Base-by-base conservation (phyloP, 2,797 vertebrate genomes). In the Alauda arvensis region DNA sequence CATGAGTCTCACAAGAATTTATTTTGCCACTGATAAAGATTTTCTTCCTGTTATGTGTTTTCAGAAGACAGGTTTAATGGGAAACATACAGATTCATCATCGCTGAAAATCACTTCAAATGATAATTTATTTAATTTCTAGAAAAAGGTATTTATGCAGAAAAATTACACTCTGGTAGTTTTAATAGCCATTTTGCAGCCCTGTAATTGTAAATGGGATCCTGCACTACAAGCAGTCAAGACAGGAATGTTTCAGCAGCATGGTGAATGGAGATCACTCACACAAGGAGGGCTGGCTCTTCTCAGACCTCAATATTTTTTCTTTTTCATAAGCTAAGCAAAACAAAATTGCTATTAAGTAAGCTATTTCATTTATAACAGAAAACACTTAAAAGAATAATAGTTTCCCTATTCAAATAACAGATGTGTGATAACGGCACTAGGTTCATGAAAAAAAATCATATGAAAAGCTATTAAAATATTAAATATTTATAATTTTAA, bases 401-500 rank as follows among this genome's bases (percentile, higher is more conserved):
- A 62, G 24, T 48, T 87, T 85, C 15, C 12, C 14, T 14, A 56
- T 87, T 87, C 3, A 83, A 59, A 85, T 77, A 74, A 37, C 29
- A 77, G 69, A 39, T 6, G 9, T 25, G 51, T 14, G 5, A 3
- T 71, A 76, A 80, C 31, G 42, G 9, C 63, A 53, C 18, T 43
- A 45, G 17, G 31, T n/a, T 85, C 16, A 70, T 61, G 76, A 63
- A 83, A 46, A 69, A 89, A 62, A 9, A 1, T 77, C 10, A 7
- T 19, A 6, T 71, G 65, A 61, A 87, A 82, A 86, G 42, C 57
- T 91, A 84, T 92, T 91, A 82, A 90, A 87, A 87, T 74, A 83
- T 89, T 83, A 91, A 93, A 91, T 85, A 90, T 90, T 92, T 77
- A 92, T 87, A 14, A 11, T 34, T 75, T 80, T 37, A 78, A 76